These are phyloP conservation scores for Oreotrochilus melanogaster DNA, from an alignment of 2,113 vertebrate genomes.

Conservation along the genomic window DNA sequence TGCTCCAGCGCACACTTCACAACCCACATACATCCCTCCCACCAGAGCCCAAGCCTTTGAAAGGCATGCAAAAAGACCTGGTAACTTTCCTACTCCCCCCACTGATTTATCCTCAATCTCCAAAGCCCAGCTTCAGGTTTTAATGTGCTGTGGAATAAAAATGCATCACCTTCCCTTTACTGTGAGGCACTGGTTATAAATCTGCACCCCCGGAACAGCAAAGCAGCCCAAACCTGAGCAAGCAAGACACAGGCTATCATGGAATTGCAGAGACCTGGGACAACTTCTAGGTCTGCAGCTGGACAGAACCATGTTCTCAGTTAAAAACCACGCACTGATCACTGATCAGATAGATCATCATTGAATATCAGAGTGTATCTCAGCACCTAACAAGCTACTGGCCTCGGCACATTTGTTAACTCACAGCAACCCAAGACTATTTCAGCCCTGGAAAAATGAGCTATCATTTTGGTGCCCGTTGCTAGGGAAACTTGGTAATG, in stretches of 20 bases:
- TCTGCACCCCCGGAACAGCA: not conserved
- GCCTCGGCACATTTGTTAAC: not conserved
- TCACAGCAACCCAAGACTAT: not conserved
- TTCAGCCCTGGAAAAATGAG: not conserved
- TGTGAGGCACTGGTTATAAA: rapidly evolving
- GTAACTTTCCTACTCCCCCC: not conserved
- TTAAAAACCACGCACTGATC: not conserved
- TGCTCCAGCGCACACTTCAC: not conserved
- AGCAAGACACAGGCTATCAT: rapidly evolving
- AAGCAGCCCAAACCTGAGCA: not conserved
- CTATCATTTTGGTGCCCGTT: not conserved
- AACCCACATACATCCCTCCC: not conserved
- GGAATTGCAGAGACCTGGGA: not conserved
- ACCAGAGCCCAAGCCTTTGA: not conserved
- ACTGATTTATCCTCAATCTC: not conserved
- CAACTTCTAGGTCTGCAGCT: not conserved
- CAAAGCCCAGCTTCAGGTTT: not conserved
- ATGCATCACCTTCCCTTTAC: rapidly evolving
- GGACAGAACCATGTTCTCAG: not conserved
- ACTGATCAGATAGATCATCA: not conserved
- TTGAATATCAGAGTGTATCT: not conserved
- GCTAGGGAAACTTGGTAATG: not conserved
- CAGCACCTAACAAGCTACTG: not conserved
- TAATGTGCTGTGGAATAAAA: not conserved
- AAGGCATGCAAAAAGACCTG: not conserved